Conservation (phyloP, 2,113 vertebrate species). For the human (Homo sapiens) region GRCh38 chr7:89069501-89070000, state of each 20-base stretch:
- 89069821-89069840: neutral
- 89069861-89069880: conserved; percentile 12
- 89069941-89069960: neutral
- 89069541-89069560: neutral
- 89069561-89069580: neutral
- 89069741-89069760: neutral
- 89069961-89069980: neutral
- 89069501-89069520: neutral
- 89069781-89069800: neutral
- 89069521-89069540: neutral
- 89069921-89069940: neutral
- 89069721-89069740: neutral
- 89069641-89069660: neutral
- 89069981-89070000: neutral
- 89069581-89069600: neutral
- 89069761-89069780: neutral
- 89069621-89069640: neutral
- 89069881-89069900: neutral
- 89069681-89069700: neutral
- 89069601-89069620: neutral
- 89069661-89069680: neutral
- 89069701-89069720: neutral
- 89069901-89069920: neutral
- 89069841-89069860: neutral
- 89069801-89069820: neutral